Evolutionary conservation across 2,888 invertebrate genomes (phyloP), one percentile per base, ranked within the genome.

Genomic region (Ceriagrion tenellum): DNA sequence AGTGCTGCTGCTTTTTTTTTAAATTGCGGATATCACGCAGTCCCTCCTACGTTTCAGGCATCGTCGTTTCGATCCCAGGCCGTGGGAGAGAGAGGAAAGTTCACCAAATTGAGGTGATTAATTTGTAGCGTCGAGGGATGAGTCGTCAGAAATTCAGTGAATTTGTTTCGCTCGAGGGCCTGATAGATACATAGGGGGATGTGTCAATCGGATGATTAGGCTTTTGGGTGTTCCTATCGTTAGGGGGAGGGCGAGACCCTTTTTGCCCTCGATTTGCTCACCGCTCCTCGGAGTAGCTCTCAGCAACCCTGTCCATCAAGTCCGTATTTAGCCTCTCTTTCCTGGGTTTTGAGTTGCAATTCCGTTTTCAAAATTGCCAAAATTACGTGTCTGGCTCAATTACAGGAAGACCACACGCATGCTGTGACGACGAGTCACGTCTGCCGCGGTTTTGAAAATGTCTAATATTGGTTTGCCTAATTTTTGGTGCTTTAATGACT

Each of bases 131-230:
- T 2, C 47, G 47, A n/a, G 69, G 69, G 69, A 69, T 69, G 69
- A 69, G n/a, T 69, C 69, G 69, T 69, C 69, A 69, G 69, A 69
- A 69, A 69, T 69, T 26, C 23, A 69, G 69, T 69, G 69, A n/a
- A 23, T 26, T 10, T 2, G 69, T n/a, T 26, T 69, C 26, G 26
- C 69, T n/a, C 10, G 26, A 26, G n/a, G 69, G 69, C n/a, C 26
- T 69, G 69, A 69, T 69, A 26, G 69, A 26, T 69, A n/a, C 69
- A 26, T 0, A 8, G 47, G 47, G 69, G 69, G 69, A 69, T 69
- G 69, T 69, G 69, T 69, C 69, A 69, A 69, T 69, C 69, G 69
- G 26, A 26, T 69, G 69, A 69, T 69, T 69, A 69, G 26, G 69
- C 69, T 69, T 59, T 69, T 69, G 69, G n/a, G 69, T 69, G 23